These are phyloP conservation scores for Mayetiola destructor DNA, from an alignment of 2,888 invertebrate genomes.

Conservation along the genomic window DNA sequence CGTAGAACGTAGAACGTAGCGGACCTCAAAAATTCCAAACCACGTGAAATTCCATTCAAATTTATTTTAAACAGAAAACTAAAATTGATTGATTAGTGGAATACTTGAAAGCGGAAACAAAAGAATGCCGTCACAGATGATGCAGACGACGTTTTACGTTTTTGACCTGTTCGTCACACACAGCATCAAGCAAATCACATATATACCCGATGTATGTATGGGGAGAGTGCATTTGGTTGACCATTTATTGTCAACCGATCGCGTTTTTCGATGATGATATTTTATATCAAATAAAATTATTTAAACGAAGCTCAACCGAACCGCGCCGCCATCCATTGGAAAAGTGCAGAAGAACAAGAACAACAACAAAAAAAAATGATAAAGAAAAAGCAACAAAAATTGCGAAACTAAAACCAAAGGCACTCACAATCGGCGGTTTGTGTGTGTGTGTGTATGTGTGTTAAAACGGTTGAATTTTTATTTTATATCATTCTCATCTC, in stretches of 20 bases:
- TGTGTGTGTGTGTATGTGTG: neutral
- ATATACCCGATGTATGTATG: neutral
- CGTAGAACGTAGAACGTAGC: neutral
- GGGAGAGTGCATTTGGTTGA: neutral
- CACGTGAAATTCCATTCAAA: slow-evolving; percentile 10
- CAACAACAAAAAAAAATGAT: neutral
- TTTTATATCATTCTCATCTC: neutral
- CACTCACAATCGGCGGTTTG: neutral
- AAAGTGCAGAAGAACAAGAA: neutral
- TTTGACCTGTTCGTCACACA: neutral
- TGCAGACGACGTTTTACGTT: slow-evolving; percentile 3
- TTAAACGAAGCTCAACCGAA: neutral
- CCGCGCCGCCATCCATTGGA: neutral
- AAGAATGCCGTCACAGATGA: slow-evolving; percentile 13
- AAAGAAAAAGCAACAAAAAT: neutral
- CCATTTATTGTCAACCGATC: slow-evolving; percentile 13
- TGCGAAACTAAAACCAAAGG: too few relatives aligned
- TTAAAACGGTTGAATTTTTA: neutral
- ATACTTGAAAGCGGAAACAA: slow-evolving; percentile 13
- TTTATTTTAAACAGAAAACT: slow-evolving; percentile 14
- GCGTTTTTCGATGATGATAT: slow-evolving; percentile 13
- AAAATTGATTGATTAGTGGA: slow-evolving; percentile 14
- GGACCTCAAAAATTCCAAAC: slow-evolving; percentile 5
- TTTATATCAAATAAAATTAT: slow-evolving; percentile 12
- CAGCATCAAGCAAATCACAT: neutral